Percentiles rank a stretch among this genome's conserved stretches.
Conservation (phyloP, 2,888 invertebrate species). For the Aradus depressus region DNA sequence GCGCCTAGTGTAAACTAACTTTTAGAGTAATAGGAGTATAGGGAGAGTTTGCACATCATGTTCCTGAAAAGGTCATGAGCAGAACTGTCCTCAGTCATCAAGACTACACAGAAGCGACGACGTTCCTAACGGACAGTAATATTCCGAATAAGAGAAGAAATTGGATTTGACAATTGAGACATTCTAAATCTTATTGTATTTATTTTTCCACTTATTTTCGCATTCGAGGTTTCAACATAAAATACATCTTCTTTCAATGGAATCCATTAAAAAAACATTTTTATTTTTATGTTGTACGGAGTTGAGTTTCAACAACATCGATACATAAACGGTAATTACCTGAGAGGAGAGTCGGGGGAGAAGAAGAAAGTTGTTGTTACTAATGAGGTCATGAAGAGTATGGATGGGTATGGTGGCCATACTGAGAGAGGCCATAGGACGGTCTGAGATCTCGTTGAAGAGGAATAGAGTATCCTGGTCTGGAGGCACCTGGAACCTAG, state of each 20-base stretch:
- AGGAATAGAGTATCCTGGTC: slow-evolving; percentile 70
- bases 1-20: too few relatives aligned
- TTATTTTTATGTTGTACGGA: neutral
- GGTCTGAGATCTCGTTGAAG: slow-evolving; percentile 73
- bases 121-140: too few relatives aligned
- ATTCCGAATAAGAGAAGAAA: too few relatives aligned
- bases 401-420: slow-evolving; percentile 83
- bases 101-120: slow-evolving; percentile 63
- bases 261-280: neutral
- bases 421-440: slow-evolving; percentile 74
- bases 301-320: neutral
- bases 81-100: slow-evolving; percentile 58
- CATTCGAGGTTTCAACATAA: too few relatives aligned
- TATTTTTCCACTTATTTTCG: too few relatives aligned
- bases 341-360: slow-evolving; percentile 88
- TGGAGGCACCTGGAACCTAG: slow-evolving; percentile 59
- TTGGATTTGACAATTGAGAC: too few relatives aligned
- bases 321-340: slow-evolving; percentile 38
- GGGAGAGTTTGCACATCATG: slow-evolving; percentile 58
- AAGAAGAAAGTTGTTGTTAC: slow-evolving; percentile 76
- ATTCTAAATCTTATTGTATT: too few relatives aligned
- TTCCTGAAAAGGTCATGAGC: slow-evolving; percentile 52
- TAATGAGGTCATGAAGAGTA: slow-evolving; percentile 77
- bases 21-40: slow-evolving; percentile 51
- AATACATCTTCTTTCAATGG: neutral